phyloP scores from a whole-genome alignment of 2,888 invertebrate genomes.

The Agrotis exclamationis region DNA sequence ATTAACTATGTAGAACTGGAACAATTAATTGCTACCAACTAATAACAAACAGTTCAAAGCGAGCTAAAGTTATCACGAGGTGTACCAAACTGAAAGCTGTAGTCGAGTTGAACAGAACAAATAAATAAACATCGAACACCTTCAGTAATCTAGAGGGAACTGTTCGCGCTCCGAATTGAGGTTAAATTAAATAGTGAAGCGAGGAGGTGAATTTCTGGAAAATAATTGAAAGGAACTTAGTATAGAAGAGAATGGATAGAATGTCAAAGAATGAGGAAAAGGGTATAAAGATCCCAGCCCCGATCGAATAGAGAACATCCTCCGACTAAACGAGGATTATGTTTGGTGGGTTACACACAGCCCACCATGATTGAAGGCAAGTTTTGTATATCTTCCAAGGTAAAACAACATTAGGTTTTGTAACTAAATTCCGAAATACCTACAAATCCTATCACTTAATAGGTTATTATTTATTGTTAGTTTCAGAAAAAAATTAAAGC shows the following conservation, averaged over 20 bases:
- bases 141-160: slow-evolving; percentile 19
- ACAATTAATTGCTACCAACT: slow-evolving; percentile 1
- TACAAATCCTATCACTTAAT: too few species aligned
- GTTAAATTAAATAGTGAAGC: slow-evolving; percentile 9
- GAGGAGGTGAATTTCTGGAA: background rate
- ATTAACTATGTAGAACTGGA: background rate
- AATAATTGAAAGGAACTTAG: background rate
- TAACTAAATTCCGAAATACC: too few species aligned
- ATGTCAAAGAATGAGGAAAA: background rate
- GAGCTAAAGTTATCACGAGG: slow-evolving; percentile 15
- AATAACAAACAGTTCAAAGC: slow-evolving; percentile 7
- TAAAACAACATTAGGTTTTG: too few species aligned
- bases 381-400: too few species aligned
- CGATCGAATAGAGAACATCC: too few species aligned
- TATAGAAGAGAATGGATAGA: background rate
- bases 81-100: slow-evolving; percentile 21
- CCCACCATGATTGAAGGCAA: too few species aligned
- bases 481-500: too few species aligned
- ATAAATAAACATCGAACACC: slow-evolving; percentile 15
- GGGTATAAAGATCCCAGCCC: too few species aligned
- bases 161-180: background rate
- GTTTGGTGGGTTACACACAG: too few species aligned
- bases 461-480: too few species aligned
- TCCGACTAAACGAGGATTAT: too few species aligned
- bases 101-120: slow-evolving; percentile 28